Percentiles rank a stretch among this genome's conserved stretches.
phyloP scores from a whole-genome alignment of 1,140 invertebrate species.

The Drosophila prosaltans region DNA sequence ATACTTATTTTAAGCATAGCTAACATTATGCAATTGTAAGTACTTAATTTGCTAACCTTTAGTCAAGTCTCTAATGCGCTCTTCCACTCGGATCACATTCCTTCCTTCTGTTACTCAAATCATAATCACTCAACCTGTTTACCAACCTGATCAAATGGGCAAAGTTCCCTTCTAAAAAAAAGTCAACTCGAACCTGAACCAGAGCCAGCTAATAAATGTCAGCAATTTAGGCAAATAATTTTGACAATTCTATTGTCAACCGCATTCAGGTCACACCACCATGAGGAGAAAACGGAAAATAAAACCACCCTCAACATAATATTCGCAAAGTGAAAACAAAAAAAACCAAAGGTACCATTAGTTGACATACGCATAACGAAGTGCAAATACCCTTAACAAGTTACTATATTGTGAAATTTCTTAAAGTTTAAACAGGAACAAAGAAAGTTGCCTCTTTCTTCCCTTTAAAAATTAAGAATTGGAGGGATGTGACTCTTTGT shows the following conservation, averaged over 20 bases:
- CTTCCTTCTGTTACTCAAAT: not conserved
- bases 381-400: not conserved
- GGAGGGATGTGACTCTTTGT: too few relatives aligned
- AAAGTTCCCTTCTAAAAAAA: constrained; percentile 24
- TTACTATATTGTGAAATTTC: not conserved
- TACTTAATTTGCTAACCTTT: too few relatives aligned
- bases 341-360: not conserved
- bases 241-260: constrained; percentile 73
- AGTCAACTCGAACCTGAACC: constrained; percentile 29
- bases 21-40: too few relatives aligned
- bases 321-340: constrained; percentile 41
- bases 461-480: too few relatives aligned
- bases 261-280: constrained; percentile 6
- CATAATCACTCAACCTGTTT: not conserved
- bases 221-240: constrained; percentile 72
- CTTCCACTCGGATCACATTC: too few relatives aligned
- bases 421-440: too few relatives aligned
- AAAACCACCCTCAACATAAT: constrained; percentile 33
- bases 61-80: too few relatives aligned
- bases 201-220: constrained; percentile 66
- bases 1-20: too few relatives aligned
- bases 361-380: not conserved
- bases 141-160: constrained; percentile 26
- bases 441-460: too few relatives aligned
- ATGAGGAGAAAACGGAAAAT: not conserved